These are phyloP conservation scores for Rhagologus leucostigma DNA, from an alignment of 2,113 vertebrate genomes.

Conservation along the genomic window DNA sequence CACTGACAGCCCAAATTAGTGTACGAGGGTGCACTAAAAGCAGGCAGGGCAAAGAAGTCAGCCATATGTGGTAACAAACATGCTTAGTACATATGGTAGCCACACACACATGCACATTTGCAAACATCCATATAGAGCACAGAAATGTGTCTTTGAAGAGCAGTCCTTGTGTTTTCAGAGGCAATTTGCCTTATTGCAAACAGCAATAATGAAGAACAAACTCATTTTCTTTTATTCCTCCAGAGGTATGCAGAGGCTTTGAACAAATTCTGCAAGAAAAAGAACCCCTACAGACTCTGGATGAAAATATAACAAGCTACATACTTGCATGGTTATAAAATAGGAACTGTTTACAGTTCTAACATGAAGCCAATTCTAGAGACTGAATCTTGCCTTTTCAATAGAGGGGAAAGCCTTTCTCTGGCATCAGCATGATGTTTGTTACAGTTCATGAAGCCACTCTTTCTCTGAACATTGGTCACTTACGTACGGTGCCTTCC, in stretches of 20 bases:
- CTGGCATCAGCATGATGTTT: background rate
- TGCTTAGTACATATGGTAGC: slow-evolving; percentile 7
- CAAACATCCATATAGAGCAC: background rate
- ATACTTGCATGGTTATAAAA: slow-evolving; percentile 62
- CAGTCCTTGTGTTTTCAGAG: slow-evolving; percentile 29
- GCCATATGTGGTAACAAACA: background rate
- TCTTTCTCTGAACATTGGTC: background rate
- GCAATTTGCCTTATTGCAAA: slow-evolving; percentile 33
- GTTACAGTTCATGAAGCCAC: background rate
- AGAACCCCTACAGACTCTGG: slow-evolving; percentile 37
- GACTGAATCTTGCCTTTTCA: slow-evolving; percentile 38
- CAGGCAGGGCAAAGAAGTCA: background rate
- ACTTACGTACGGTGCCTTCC: fast-evolving
- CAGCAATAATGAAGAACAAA: slow-evolving; percentile 35
- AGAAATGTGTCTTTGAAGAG: slow-evolving; percentile 24
- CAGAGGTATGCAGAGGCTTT: slow-evolving; percentile 38
- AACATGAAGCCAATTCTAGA: slow-evolving; percentile 2
- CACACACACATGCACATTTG: background rate
- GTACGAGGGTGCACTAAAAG: background rate
- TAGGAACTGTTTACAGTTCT: slow-evolving; percentile 57
- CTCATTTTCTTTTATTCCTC: slow-evolving; percentile 24
- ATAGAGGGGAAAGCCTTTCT: slow-evolving; percentile 9
- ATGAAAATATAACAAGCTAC: slow-evolving; percentile 48
- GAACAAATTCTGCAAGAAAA: slow-evolving; percentile 28
- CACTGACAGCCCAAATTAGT: slow-evolving; percentile 4